These are phyloP conservation scores for Trematomus loennbergii DNA, from an alignment of 2,113 vertebrate species.

Conservation along the genomic window DNA sequence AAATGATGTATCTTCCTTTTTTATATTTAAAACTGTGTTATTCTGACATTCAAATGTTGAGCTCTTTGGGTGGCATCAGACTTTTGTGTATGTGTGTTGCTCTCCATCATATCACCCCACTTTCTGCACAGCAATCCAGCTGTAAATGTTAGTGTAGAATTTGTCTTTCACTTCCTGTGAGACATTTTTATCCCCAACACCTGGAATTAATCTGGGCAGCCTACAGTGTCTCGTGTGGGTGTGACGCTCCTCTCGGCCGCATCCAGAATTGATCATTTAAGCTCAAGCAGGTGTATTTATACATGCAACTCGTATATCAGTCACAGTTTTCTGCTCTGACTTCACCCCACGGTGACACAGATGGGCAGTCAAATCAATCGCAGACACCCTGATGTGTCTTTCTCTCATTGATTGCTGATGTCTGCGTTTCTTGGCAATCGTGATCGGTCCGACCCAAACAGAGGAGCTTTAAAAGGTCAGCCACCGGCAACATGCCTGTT, in stretches of 20 bases:
- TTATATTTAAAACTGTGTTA: no score
- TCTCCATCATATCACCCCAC: not conserved
- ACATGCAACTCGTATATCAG: slow-evolving; percentile 3
- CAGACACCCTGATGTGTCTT: slow-evolving; percentile 9
- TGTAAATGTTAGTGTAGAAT: not conserved
- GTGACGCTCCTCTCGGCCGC: slow-evolving; percentile 21
- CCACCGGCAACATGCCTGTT: slow-evolving; percentile 45
- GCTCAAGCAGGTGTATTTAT: slow-evolving; percentile 46
- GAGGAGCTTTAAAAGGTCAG: slow-evolving; percentile 50
- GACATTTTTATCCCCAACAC: slow-evolving; percentile 27
- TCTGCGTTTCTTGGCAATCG: slow-evolving; percentile 28
- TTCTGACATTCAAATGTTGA: not conserved
- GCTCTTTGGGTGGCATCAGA: not conserved
- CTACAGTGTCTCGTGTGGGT: slow-evolving; percentile 15
- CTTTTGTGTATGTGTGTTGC: not conserved
- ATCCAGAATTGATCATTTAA: slow-evolving; percentile 26
- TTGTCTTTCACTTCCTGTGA: slow-evolving; percentile 15
- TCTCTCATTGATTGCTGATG: slow-evolving; percentile 27
- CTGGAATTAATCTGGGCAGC: slow-evolving; percentile 42
- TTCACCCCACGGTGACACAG: not conserved
- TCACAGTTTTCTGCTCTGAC: slow-evolving; percentile 7
- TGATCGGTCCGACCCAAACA: slow-evolving; percentile 11
- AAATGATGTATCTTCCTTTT: not conserved
- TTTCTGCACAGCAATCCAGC: not conserved
- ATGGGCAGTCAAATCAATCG: slow-evolving; percentile 20